phyloP scores from a whole-genome alignment of 2,113 vertebrate species.

The Actinemys pallida region DNA sequence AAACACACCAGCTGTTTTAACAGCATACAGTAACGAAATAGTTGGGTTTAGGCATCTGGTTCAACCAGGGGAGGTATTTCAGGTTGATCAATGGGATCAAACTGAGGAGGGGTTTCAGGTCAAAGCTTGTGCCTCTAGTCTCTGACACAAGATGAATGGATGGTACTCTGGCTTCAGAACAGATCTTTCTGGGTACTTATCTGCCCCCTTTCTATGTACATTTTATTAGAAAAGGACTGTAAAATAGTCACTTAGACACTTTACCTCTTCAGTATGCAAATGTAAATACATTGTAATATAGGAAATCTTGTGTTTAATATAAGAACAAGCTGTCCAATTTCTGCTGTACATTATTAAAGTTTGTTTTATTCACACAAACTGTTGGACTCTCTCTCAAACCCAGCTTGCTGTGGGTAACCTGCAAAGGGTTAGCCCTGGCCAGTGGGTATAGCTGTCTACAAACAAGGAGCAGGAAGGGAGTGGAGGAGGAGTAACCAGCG shows the following conservation, averaged over 20 bases:
- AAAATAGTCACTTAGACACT: conserved; percentile 91
- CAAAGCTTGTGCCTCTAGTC: background rate
- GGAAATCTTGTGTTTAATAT: conserved; percentile 88
- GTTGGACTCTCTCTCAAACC: background rate
- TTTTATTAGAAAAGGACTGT: conserved; percentile 85
- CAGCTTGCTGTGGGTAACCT: background rate
- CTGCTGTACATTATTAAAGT: conserved; percentile 89
- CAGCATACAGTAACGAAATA: no score
- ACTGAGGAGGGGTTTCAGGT: background rate
- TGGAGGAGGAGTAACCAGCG: background rate
- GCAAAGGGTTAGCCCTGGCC: accelerated
- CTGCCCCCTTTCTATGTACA: conserved; percentile 77
- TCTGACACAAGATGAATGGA: background rate
- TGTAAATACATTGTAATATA: conserved; percentile 89
- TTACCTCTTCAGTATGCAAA: conserved; percentile 91
- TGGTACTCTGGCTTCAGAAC: conserved; percentile 61
- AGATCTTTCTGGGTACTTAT: conserved; percentile 69
- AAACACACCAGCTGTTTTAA: background rate
- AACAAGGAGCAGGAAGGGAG: accelerated
- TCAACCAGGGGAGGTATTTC: background rate
- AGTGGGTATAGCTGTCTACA: accelerated
- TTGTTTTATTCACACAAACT: conserved; percentile 81
- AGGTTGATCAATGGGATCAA: background rate
- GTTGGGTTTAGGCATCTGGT: background rate
- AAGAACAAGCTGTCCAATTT: conserved; percentile 85